Percentiles rank a stretch among this genome's conserved stretches.
phyloP scores from a whole-genome alignment of 2,113 vertebrate species.

The Axis porcinus region DNA sequence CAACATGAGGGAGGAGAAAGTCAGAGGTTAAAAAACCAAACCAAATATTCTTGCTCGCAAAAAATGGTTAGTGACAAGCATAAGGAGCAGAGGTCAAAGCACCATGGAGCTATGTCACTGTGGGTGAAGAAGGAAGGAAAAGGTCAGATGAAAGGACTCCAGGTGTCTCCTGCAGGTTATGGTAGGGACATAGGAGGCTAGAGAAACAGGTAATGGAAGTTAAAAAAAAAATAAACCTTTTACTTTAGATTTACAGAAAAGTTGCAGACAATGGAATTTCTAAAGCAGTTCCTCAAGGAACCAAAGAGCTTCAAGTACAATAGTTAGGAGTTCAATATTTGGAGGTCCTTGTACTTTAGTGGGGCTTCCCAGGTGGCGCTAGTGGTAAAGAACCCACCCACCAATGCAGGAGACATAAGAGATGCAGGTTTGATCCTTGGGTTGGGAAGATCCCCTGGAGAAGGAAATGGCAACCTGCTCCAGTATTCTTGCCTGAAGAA shows the following conservation, averaged over 20 bases:
- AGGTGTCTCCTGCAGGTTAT: neutral
- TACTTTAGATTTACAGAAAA: neutral
- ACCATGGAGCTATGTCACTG: fast-evolving
- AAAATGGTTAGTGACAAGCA: neutral
- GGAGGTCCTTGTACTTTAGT: neutral
- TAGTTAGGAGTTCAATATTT: neutral
- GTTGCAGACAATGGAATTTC: neutral
- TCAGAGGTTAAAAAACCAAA: neutral
- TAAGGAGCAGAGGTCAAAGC: neutral
- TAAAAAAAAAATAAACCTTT: neutral
- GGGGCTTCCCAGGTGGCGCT: neutral
- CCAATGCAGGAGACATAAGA: neutral
- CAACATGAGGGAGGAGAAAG: neutral
- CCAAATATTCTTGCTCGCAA: no score
- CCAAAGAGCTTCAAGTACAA: neutral
- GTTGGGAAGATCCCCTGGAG: neutral
- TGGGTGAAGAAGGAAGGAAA: neutral
- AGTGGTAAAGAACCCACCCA: neutral
- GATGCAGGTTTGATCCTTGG: neutral
- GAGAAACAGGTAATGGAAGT: neutral
- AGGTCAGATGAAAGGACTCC: neutral
- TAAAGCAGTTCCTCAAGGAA: neutral
- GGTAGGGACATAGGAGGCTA: neutral
- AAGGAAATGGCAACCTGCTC: neutral
- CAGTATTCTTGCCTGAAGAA: neutral